Percentiles rank a stretch among this genome's conserved stretches.
These are phyloP conservation scores for Leucozona laternaria DNA, from an alignment of 2,888 invertebrate genomes.

Conservation along the genomic window DNA sequence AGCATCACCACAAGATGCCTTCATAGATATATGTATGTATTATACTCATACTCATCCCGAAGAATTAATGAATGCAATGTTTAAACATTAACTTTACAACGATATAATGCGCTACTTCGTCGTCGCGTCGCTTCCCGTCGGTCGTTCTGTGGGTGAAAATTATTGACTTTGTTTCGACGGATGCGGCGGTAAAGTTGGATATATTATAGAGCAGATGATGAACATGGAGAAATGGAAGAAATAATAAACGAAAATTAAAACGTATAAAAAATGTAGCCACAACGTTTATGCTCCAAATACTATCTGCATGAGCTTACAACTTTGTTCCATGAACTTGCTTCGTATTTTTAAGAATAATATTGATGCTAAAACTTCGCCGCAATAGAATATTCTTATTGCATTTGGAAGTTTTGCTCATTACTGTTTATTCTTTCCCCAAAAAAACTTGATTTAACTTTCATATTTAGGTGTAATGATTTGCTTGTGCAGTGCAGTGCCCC, in stretches of 20 bases:
- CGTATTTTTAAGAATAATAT: neutral
- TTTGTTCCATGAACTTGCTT: neutral
- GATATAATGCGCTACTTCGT: neutral
- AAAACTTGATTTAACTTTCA: too few relatives aligned
- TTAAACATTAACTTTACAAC: conserved; percentile 13
- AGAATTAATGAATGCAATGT: conserved; percentile 41
- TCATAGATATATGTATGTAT: neutral
- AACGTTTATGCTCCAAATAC: conserved; percentile 30
- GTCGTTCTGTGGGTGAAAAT: conserved; percentile 11
- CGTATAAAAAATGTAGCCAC: neutral
- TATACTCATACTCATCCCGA: neutral
- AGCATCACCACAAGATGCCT: conserved; percentile 10
- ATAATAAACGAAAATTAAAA: neutral
- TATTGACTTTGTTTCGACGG: conserved; percentile 9
- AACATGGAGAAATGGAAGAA: neutral
- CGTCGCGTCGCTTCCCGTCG: too few relatives aligned
- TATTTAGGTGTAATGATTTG: too few relatives aligned
- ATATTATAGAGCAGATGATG: neutral
- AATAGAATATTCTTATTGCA: neutral
- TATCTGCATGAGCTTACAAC: conserved; percentile 5
- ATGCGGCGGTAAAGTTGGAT: neutral
- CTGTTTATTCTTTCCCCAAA: too few relatives aligned
- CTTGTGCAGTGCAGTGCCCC: too few relatives aligned
- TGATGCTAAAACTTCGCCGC: neutral
- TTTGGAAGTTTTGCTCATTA: too few relatives aligned